phyloP scores from a whole-genome alignment of 2,797 vertebrate species.

The Poecile montanus region DNA sequence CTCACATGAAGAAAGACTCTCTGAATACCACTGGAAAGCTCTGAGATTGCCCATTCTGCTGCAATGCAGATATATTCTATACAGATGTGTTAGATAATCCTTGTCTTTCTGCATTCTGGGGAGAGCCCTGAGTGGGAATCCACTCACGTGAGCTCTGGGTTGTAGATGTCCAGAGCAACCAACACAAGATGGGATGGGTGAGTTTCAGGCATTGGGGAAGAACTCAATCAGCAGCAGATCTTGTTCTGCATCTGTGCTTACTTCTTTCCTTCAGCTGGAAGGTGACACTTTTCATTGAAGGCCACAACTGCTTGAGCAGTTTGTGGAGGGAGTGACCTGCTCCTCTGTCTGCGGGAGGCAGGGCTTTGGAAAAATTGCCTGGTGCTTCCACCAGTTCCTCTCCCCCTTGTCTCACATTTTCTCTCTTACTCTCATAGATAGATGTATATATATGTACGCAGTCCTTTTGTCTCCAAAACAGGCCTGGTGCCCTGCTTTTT shows the following conservation, averaged over 20 bases:
- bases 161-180: neutral
- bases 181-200: neutral
- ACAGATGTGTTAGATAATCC: neutral
- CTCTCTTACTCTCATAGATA: neutral
- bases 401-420: neutral
- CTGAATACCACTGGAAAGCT: slow-evolving; percentile 25
- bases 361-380: neutral
- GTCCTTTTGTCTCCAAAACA: neutral
- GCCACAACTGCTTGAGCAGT: neutral
- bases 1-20: neutral
- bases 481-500: neutral
- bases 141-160: neutral
- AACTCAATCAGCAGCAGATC: neutral
- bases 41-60: neutral
- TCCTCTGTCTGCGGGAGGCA: neutral
- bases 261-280: neutral
- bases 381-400: neutral
- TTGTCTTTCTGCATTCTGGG: neutral
- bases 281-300: neutral
- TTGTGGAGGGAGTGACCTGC: neutral
- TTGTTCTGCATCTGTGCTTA: neutral
- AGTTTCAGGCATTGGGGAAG: neutral
- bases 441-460: too few species aligned
- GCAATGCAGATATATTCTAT: neutral
- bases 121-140: neutral